Conservation (phyloP, 1,140 invertebrate genomes). For the Eriocheir sinensis region DNA sequence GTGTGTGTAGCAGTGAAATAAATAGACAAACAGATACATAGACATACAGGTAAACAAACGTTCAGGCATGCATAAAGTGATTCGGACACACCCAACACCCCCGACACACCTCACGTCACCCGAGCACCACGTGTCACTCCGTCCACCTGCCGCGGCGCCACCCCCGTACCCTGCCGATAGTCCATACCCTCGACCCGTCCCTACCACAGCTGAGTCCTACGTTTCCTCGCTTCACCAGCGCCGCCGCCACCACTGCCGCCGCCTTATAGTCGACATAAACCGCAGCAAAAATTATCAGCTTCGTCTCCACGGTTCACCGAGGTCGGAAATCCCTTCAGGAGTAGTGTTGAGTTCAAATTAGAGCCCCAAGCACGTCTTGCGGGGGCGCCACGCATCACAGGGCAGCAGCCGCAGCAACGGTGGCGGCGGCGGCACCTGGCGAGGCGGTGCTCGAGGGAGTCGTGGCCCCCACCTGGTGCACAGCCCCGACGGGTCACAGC, state of each 20-base stretch:
- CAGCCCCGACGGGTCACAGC: neutral
- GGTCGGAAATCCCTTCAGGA: slow-evolving; percentile 42
- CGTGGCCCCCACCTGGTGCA: neutral
- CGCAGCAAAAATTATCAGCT: slow-evolving; percentile 12
- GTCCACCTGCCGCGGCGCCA: neutral
- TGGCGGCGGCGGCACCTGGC: slow-evolving; percentile 34
- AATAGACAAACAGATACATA: neutral
- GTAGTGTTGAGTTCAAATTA: slow-evolving; percentile 37
- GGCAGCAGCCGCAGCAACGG: too few relatives aligned
- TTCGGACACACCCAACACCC: neutral
- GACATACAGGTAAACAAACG: neutral
- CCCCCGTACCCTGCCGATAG: neutral
- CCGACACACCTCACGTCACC: neutral
- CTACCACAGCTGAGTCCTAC: neutral
- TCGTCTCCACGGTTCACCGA: slow-evolving; percentile 48
- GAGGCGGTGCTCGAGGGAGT: neutral
- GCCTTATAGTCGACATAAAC: neutral
- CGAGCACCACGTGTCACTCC: too few relatives aligned
- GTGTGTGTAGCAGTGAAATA: neutral
- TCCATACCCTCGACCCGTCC: too few relatives aligned
- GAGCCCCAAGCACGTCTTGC: slow-evolving; percentile 31
- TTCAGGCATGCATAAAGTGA: neutral
- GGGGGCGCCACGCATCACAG: slow-evolving; percentile 37
- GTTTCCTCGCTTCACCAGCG: neutral
- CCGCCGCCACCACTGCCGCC: neutral